phyloP scores from a whole-genome alignment of 2,113 vertebrate species.

The Nesogale talazaci region DNA sequence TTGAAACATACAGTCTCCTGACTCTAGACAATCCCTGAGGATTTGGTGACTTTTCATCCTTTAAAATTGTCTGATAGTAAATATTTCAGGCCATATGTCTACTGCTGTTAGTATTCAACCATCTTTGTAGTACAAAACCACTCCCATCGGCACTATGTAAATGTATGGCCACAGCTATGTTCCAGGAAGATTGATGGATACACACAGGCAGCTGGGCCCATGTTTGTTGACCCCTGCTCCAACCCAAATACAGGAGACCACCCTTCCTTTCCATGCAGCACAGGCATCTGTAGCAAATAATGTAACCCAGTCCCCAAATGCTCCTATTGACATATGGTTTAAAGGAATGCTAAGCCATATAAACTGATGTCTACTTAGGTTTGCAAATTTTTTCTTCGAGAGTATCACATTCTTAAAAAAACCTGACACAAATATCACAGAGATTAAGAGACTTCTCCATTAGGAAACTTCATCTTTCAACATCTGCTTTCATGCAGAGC shows the following conservation, averaged over 20 bases:
- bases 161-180: not conserved
- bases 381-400: conserved; percentile 46
- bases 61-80: not conserved
- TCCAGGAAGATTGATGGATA: not conserved
- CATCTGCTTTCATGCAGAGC: conserved; percentile 15
- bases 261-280: not conserved
- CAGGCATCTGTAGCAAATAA: not conserved
- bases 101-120: not conserved
- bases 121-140: not conserved
- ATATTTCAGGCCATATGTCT: not conserved
- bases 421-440: not conserved
- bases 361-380: conserved; percentile 36
- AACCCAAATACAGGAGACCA: not conserved
- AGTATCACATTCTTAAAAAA: conserved; percentile 33
- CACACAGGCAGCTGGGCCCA: not conserved
- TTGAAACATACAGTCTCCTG: not conserved
- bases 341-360: conserved; percentile 46
- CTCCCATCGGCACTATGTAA: not conserved
- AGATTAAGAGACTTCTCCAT: not conserved
- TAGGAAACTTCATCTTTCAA: conserved; percentile 31
- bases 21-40: not conserved
- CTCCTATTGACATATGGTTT: conserved; percentile 36
- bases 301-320: not conserved
- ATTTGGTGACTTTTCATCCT: not conserved
- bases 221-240: not conserved